Base-by-base conservation (phyloP, 2,797 vertebrate genomes). In the Scomberomorus guttatus region DNA sequence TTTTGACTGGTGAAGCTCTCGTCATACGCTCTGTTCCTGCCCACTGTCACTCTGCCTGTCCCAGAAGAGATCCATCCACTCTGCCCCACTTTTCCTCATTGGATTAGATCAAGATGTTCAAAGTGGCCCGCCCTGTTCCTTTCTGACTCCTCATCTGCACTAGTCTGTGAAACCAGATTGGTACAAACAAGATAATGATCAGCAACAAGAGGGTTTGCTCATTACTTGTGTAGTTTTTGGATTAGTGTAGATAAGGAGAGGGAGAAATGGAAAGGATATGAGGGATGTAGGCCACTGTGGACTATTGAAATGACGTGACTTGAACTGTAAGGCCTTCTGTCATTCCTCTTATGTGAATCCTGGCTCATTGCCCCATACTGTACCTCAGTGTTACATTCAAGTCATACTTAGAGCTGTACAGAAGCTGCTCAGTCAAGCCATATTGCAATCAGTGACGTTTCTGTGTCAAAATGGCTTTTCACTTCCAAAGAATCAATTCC, bases 1-100 rank as follows among this genome's bases (percentile, higher is more conserved):
- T 83, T 65, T 75, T 58, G 77, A 79, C 89, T 89, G 87, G 85
- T 87, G 90, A 92, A 86, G 87, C 85, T 93, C 83, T 90, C 79
- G 88, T 83, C 88, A 74, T 79, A 83, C 81, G 88, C 91, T 94
- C 93, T 94, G 90, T 67, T 84, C 83, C 87, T 89, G 84, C 87
- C 91, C 88, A 93, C 92, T 92, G 83, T 93, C 94, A 90, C 91
- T 92, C 92, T 91, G 90, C 90, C 92, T 94, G 87, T 92, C 91
- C 92, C 91, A 92, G 91, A 92, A 88, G 89, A 94, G 86, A 90
- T 89, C 91, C 93, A 93, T 93, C 91, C 87, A 89, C 88, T 93
- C 85, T 94, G 91, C 80, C 92, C 92, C 84, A 85, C 90, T 91
- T 89, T 83, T 92, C 83, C 89, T 93, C 81, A 90, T 80, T 81